Conservation (phyloP, 2,797 vertebrate species). For the Liasis olivaceus region DNA sequence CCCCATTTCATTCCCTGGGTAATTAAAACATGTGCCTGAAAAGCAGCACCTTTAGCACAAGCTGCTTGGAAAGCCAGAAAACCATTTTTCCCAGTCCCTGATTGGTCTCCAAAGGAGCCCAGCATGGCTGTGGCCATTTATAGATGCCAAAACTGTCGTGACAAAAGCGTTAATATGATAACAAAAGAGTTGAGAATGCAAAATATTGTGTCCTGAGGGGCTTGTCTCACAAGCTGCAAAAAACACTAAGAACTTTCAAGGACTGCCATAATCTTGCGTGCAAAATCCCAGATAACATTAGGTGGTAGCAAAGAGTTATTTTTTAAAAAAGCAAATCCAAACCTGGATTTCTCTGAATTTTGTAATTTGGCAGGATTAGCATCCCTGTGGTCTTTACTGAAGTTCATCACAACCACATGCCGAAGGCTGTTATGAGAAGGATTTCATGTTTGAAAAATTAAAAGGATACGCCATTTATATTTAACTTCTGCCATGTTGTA, state of each 20-base stretch:
- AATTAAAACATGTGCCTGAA: constrained; percentile 54
- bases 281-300: neutral
- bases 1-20: constrained; percentile 50
- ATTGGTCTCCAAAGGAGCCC: constrained; percentile 73
- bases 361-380: neutral
- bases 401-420: neutral
- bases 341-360: constrained; percentile 48
- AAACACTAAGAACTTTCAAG: constrained; percentile 67
- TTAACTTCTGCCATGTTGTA: constrained; percentile 20
- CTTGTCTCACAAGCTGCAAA: constrained; percentile 73
- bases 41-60: constrained; percentile 54
- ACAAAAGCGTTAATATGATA: constrained; percentile 80
- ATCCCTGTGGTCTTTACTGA: too few relatives aligned
- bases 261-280: too few relatives aligned
- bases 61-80: constrained; percentile 63
- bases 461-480: constrained; percentile 35
- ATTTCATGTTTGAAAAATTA: constrained; percentile 31
- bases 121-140: constrained; percentile 74
- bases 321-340: constrained; percentile 17
- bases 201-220: constrained; percentile 76
- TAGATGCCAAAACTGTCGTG: constrained; percentile 77
- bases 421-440: neutral
- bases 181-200: constrained; percentile 76
- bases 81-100: constrained; percentile 66
- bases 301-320: neutral